These are phyloP conservation scores for Irena cyanogastra DNA, from an alignment of 2,113 vertebrate species.

Conservation along the genomic window DNA sequence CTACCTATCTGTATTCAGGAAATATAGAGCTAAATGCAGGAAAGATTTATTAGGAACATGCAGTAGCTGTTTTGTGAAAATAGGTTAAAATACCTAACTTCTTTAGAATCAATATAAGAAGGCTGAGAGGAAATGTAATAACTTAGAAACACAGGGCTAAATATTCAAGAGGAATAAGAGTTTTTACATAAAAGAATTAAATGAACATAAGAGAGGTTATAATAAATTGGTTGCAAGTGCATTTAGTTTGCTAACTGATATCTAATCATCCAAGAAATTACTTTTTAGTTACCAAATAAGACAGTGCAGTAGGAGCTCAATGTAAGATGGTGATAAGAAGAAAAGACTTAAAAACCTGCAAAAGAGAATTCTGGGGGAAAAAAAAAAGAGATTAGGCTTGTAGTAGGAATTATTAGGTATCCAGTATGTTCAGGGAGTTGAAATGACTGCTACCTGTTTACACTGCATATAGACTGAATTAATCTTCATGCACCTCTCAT, in stretches of 20 bases:
- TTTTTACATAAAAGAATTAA: not conserved
- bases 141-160: not conserved
- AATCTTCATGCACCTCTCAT: not conserved
- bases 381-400: not conserved
- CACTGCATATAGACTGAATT: not conserved
- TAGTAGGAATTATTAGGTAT: not conserved
- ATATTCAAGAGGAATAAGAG: not conserved
- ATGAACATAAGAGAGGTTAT: not conserved
- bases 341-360: not conserved
- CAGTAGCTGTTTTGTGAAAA: not conserved
- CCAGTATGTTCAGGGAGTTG: not conserved
- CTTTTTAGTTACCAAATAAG: not conserved
- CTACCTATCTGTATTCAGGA: not conserved
- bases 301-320: not conserved
- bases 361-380: not conserved
- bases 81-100: not conserved
- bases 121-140: not conserved
- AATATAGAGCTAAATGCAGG: not conserved
- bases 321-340: not conserved
- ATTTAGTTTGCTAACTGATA: not conserved
- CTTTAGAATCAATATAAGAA: not conserved
- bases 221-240: not conserved
- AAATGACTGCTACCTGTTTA: not conserved
- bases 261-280: not conserved
- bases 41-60: not conserved